A percentile compares a stretch with the other conserved stretches of the same genome.
Evolutionary conservation across 2,113 vertebrate species (phyloP).

Genomic region (Planiliza haematocheilus): DNA sequence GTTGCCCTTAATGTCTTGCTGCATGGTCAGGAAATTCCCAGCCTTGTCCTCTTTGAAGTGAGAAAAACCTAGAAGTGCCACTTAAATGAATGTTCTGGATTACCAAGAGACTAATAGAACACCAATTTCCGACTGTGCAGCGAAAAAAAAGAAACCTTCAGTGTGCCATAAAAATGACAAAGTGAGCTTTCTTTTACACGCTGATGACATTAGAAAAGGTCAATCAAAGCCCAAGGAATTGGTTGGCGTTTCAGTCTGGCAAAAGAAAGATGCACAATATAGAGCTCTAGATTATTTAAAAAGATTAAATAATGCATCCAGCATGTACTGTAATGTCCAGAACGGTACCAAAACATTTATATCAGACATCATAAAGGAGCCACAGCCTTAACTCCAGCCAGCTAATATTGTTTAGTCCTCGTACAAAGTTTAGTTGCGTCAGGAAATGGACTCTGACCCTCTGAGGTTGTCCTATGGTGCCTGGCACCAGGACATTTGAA

Average conservation of each 20-base stretch:
- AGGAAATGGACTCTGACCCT: too few relatives aligned
- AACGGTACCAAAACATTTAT: too few relatives aligned
- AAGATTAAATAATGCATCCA: too few relatives aligned
- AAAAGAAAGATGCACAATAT: neutral
- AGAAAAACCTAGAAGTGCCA: conserved; percentile 41
- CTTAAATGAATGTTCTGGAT: conserved; percentile 29
- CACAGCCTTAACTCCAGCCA: too few relatives aligned
- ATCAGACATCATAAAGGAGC: too few relatives aligned
- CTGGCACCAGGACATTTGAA: too few relatives aligned
- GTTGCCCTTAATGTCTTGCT: conserved; percentile 58
- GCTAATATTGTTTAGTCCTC: too few relatives aligned
- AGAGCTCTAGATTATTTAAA: neutral
- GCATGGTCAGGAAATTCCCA: conserved; percentile 38
- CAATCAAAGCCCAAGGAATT: neutral
- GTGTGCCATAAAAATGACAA: conserved; percentile 11
- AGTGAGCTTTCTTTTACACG: neutral
- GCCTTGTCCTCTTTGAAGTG: conserved; percentile 30
- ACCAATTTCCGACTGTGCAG: neutral
- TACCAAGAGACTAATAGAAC: conserved; percentile 29
- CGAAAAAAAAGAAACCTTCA: neutral
- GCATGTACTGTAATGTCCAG: too few relatives aligned
- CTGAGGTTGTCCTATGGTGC: too few relatives aligned
- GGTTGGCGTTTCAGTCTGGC: neutral
- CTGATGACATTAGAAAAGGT: conserved; percentile 1
- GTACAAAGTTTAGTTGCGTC: too few relatives aligned